phyloP scores from a whole-genome alignment of 2,797 vertebrate species.

The Euphonia xanthogaster region DNA sequence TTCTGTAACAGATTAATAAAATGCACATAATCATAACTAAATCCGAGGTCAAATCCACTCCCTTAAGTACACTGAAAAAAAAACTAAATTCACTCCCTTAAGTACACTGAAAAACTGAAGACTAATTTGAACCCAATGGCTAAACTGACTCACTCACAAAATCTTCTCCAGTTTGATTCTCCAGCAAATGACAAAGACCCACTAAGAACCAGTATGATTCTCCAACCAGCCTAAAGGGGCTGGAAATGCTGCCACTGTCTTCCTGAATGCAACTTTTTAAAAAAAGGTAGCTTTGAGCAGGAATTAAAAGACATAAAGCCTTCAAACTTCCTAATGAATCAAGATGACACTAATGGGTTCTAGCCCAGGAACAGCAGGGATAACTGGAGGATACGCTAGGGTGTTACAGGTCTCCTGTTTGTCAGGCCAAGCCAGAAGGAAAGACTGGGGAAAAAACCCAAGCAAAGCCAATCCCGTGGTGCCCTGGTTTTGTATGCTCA shows the following conservation, averaged over 20 bases:
- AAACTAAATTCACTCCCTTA: neutral
- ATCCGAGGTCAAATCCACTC: neutral
- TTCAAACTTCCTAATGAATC: neutral
- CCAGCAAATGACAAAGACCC: neutral
- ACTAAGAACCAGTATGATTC: neutral
- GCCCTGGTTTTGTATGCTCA: neutral
- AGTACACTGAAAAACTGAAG: neutral
- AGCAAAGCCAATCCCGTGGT: fast-evolving
- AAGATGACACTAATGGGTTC: neutral
- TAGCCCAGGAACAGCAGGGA: neutral
- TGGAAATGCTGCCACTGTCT: neutral
- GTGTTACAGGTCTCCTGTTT: neutral
- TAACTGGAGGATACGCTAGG: neutral
- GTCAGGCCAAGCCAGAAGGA: neutral
- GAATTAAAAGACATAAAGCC: neutral
- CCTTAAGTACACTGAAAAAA: neutral
- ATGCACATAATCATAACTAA: neutral
- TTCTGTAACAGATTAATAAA: neutral
- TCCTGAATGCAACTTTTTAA: neutral
- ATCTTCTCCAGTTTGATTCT: neutral
- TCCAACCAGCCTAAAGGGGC: neutral
- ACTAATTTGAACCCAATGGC: neutral
- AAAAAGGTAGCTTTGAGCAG: neutral
- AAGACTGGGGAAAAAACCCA: neutral
- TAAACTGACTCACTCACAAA: neutral